Evolutionary conservation across 2,888 invertebrate genomes (phyloP).

Genomic region (Cephus nigrinus): DNA sequence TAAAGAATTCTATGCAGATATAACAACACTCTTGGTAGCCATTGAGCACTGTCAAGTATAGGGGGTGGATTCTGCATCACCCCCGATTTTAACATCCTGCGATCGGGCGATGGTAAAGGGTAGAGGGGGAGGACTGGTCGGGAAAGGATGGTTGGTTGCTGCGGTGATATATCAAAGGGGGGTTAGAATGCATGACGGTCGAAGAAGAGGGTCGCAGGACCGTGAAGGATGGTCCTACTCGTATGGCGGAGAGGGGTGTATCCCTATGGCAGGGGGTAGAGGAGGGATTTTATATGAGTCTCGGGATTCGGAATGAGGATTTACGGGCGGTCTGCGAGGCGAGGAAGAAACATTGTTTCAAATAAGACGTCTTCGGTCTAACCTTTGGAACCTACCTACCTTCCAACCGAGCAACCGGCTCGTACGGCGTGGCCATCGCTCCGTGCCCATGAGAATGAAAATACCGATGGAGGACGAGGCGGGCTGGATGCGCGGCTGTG

Average conservation of each 20-base stretch:
- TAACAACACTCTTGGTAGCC: neutral
- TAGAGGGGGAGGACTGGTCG: neutral
- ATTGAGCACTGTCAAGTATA: neutral
- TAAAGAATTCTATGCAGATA: neutral
- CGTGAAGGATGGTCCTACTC: slow-evolving; percentile 14
- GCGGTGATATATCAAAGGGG: slow-evolving; percentile 54
- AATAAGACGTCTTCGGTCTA: slow-evolving; percentile 57
- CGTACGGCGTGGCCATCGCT: neutral
- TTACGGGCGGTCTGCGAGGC: slow-evolving; percentile 57
- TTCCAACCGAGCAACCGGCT: neutral
- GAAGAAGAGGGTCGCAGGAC: slow-evolving; percentile 22
- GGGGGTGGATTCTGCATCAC: neutral
- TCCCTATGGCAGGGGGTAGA: slow-evolving; percentile 11
- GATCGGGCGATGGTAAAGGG: neutral
- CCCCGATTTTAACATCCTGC: neutral
- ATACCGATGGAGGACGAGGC: slow-evolving; percentile 9
- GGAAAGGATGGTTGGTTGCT: slow-evolving; percentile 16
- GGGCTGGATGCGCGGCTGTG: slow-evolving; percentile 19
- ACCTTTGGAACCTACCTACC: slow-evolving; percentile 37
- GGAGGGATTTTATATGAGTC: slow-evolving; percentile 62
- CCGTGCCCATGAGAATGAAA: slow-evolving; percentile 8
- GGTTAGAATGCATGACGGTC: slow-evolving; percentile 44
- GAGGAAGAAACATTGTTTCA: slow-evolving; percentile 60
- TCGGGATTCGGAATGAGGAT: slow-evolving; percentile 63
- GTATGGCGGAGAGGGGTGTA: slow-evolving; percentile 35